Base-by-base conservation (phyloP, 2,888 invertebrate genomes). In the Caenorhabditis becei region DNA sequence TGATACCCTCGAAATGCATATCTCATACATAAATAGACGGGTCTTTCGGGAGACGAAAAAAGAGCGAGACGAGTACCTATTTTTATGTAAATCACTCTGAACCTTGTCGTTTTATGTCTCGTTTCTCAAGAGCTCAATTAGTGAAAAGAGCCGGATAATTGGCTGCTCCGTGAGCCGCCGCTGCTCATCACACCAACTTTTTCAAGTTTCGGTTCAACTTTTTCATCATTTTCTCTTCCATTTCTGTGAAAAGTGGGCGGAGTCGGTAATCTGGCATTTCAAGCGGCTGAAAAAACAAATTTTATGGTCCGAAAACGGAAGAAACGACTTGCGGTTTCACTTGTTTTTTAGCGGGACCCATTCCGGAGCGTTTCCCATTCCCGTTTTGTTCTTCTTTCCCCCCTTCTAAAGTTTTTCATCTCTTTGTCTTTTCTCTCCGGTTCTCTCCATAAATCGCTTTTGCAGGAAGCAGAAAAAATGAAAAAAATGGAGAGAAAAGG, bases 1-100 rank as follows among this genome's bases (percentile, higher is more conserved):
- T 35, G 53, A 65, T 59, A 58, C 59, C 65, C 74, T 74, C 56
- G 58, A 58, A 66, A 59, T 65, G 74, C 65, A 65, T 74, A 66
- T 74, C 70, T 49, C 51, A 69, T 58, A 59, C 51, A 49, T 56
- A 54, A 24, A 28, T 32, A 61, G 24, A 11, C n/a, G 63, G 28
- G 11, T 35, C 35, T 10, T 5, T 35, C 35, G 47, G 18, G 4
- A n/a, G 18, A 18, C 24, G 11, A 35, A 28, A 32, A 24, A 59
- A 44, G 20, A 54, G 26, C 11, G 5, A n/a, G 32, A 28, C 4
- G n/a, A 58, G 35, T 58, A 32, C 28, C 56, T 32, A 58, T 58
- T 54, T 32, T 58, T 14, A 18, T 58, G 18, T n/a, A 54, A 54
- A 54, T 47, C 47, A 47, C 47, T 47, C 47, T 4, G 47, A 47